Conservation (phyloP, 2,797 vertebrate species). For the Sebastes reedi region DNA sequence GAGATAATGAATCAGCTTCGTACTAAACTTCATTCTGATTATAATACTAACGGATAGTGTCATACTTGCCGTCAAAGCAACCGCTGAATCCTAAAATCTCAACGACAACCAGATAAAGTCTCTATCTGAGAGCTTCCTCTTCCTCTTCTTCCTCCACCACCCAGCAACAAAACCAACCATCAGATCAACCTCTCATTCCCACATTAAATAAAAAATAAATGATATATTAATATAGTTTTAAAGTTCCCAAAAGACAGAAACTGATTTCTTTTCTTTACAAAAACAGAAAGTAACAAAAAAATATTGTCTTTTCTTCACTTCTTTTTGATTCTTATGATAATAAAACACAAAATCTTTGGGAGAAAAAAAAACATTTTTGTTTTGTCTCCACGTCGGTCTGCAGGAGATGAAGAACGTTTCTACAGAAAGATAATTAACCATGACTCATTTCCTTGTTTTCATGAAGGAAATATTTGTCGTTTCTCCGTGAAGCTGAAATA, state of each 20-base stretch:
- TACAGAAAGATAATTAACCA: neutral
- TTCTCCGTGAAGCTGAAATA: too few species aligned
- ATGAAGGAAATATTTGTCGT: too few species aligned
- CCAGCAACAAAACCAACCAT: neutral
- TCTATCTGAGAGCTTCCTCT: neutral
- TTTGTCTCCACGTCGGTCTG: neutral
- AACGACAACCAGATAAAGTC: too few species aligned
- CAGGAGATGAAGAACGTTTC: neutral
- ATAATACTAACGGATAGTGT: too few species aligned
- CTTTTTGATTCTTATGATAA: neutral
- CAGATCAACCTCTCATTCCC: neutral
- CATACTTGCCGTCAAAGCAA: too few species aligned
- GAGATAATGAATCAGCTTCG: neutral
- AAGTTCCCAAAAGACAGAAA: neutral
- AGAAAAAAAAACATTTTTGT: neutral
- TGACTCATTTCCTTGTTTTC: neutral
- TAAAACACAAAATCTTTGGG: neutral
- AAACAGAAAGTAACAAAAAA: neutral
- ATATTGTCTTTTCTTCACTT: neutral
- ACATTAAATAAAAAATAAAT: conserved; percentile 8
- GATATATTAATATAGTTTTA: neutral
- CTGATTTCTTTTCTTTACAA: neutral
- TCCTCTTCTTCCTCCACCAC: conserved; percentile 4
- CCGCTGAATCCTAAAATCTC: too few species aligned
- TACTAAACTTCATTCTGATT: neutral